Percentiles rank a stretch among this genome's conserved stretches.
phyloP scores from a whole-genome alignment of 2,113 vertebrate species.

The Copsychus sechellarum region DNA sequence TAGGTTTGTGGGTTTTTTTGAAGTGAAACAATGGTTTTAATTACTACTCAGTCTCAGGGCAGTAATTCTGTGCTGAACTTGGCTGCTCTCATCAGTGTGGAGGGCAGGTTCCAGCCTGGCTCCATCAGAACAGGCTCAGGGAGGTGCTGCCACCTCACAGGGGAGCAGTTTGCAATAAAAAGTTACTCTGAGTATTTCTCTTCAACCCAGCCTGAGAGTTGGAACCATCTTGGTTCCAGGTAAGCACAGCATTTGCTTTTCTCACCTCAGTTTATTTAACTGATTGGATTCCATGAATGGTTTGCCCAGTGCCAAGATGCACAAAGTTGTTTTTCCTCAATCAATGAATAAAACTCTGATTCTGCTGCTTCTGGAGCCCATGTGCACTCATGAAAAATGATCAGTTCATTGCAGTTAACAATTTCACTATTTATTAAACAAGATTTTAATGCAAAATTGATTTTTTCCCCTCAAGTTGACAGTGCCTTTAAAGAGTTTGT shows the following conservation, averaged over 20 bases:
- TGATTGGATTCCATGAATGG: not conserved
- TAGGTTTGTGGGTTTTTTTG: not conserved
- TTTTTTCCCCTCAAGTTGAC: not conserved
- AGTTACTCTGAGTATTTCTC: not conserved
- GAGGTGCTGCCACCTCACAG: not conserved
- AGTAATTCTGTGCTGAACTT: not conserved
- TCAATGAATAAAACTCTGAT: not conserved
- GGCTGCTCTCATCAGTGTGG: not conserved
- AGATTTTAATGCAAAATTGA: constrained; percentile 35
- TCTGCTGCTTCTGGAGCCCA: not conserved
- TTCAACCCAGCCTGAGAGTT: not conserved
- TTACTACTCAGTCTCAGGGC: not conserved
- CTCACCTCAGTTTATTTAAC: not conserved
- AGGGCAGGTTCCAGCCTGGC: not conserved
- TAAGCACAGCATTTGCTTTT: not conserved
- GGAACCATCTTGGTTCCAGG: not conserved
- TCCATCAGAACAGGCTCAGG: not conserved
- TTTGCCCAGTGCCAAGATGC: not conserved
- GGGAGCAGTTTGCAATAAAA: not conserved
- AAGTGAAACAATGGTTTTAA: constrained; percentile 7
- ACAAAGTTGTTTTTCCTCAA: not conserved
- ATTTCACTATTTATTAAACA: constrained; percentile 1
- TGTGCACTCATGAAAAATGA: not conserved
- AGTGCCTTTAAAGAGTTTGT: not conserved
- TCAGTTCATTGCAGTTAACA: not conserved